A percentile compares a stretch with the other conserved stretches of the same genome.
phyloP scores from a whole-genome alignment of 2,888 invertebrate species.

The Nowickia ferox region DNA sequence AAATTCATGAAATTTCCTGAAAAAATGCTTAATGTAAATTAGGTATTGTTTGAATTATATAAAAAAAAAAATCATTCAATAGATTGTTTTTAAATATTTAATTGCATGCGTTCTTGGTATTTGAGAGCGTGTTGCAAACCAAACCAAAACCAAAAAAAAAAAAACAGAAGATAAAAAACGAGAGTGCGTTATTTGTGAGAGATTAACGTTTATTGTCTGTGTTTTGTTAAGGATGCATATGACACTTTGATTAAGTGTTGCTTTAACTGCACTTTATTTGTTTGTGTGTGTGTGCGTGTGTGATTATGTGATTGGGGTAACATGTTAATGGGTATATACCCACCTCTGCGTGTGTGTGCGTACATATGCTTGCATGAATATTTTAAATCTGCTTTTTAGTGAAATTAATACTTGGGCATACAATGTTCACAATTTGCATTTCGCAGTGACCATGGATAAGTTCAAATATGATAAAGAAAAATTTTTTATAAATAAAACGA shows the following conservation, averaged over 20 bases:
- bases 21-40: too few relatives aligned
- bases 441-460: conserved; percentile 45
- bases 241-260: conserved; percentile 70
- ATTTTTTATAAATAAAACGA: conserved; percentile 36
- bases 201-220: conserved; percentile 40
- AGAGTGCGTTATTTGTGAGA: conserved; percentile 8
- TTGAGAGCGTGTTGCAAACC: not conserved
- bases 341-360: not conserved
- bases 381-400: conserved; percentile 3
- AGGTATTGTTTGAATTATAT: conserved; percentile 32
- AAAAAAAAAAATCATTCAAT: not conserved
- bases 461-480: conserved; percentile 55
- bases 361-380: not conserved
- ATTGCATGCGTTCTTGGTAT: not conserved
- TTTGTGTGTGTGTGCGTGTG: conserved; percentile 11
- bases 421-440: conserved; percentile 17
- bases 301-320: conserved; percentile 24
- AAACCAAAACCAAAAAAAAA: not conserved
- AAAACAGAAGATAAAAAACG: not conserved
- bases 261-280: conserved; percentile 59
- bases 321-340: not conserved
- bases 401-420: conserved; percentile 18
- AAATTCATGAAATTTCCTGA: too few relatives aligned
- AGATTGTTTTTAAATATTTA: conserved; percentile 9
- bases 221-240: conserved; percentile 67